A percentile compares a stretch with the other conserved stretches of the same genome.
Conservation (phyloP, 2,797 vertebrate species). For the Orientallactaga sibirica region DNA sequence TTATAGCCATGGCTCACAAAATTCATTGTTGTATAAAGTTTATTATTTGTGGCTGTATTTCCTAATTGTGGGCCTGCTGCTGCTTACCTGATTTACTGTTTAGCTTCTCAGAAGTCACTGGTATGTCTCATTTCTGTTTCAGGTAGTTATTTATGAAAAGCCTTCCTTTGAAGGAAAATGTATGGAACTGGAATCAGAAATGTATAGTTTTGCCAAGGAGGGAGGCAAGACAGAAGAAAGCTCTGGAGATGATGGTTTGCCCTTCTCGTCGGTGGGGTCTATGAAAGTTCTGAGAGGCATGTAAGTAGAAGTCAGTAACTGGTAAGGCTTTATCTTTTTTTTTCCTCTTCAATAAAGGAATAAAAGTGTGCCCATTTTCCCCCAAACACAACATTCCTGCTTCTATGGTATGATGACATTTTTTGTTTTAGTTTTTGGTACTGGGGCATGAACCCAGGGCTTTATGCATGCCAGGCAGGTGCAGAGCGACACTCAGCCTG, state of each 20-base stretch:
- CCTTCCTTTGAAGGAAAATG: constrained; percentile 93
- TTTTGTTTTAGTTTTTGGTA: neutral
- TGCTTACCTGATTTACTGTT: neutral
- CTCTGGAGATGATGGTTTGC: constrained; percentile 56
- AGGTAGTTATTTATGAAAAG: constrained; percentile 95
- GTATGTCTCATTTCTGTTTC: constrained; percentile 57
- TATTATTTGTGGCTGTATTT: neutral
- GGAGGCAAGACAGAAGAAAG: constrained; percentile 75
- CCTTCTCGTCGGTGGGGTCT: constrained; percentile 91
- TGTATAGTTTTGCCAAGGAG: constrained; percentile 86
- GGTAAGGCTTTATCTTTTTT: neutral
- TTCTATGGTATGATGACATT: neutral
- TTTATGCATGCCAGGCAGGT: neutral
- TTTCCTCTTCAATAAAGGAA: neutral
- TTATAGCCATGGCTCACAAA: neutral
- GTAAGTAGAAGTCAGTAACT: constrained; percentile 89
- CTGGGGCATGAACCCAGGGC: neutral
- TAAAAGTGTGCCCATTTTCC: neutral
- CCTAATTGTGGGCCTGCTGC: neutral
- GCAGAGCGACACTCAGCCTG: neutral
- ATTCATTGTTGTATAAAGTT: neutral
- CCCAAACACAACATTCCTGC: neutral
- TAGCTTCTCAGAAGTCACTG: constrained; percentile 17
- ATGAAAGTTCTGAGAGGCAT: constrained; percentile 94
- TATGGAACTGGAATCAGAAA: constrained; percentile 90